Evolutionary conservation across 2,113 vertebrate genomes (phyloP).

Genomic region (Dasyurus viverrinus): DNA sequence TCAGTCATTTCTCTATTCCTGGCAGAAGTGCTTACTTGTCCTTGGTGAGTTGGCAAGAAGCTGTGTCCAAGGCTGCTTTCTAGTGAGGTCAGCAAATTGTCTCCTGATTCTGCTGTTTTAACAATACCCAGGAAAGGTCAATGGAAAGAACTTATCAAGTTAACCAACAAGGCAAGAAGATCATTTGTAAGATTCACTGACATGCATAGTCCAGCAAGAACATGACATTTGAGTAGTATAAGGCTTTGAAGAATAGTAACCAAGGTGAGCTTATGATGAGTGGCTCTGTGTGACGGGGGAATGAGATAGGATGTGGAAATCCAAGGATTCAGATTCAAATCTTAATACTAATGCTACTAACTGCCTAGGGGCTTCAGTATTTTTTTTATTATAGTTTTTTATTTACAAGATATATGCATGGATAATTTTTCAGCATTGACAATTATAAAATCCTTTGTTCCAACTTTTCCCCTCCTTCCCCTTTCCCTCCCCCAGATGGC

Average conservation of each 20-base stretch:
- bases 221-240: neutral
- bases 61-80: conserved; percentile 20
- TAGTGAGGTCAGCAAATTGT: conserved; percentile 40
- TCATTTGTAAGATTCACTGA: conserved; percentile 21
- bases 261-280: neutral
- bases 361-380: neutral
- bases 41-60: conserved; percentile 21
- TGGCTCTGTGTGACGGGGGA: neutral
- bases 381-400: no score
- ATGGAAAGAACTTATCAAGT: conserved; percentile 21
- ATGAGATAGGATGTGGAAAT: neutral
- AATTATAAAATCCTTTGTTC: no score
- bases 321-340: neutral
- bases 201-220: neutral
- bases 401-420: no score
- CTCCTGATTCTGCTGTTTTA: neutral
- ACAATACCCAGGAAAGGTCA: conserved; percentile 38
- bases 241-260: neutral
- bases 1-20: conserved; percentile 10
- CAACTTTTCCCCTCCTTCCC: no score
- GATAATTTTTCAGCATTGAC: no score
- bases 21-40: neutral
- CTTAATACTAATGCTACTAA: neutral
- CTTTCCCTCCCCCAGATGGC: no score
- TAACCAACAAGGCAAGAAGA: conserved; percentile 11